phyloP scores from a whole-genome alignment of 37 sponge, comb jelly and placozoan genomes.

The Theonella swinhoei region DNA sequence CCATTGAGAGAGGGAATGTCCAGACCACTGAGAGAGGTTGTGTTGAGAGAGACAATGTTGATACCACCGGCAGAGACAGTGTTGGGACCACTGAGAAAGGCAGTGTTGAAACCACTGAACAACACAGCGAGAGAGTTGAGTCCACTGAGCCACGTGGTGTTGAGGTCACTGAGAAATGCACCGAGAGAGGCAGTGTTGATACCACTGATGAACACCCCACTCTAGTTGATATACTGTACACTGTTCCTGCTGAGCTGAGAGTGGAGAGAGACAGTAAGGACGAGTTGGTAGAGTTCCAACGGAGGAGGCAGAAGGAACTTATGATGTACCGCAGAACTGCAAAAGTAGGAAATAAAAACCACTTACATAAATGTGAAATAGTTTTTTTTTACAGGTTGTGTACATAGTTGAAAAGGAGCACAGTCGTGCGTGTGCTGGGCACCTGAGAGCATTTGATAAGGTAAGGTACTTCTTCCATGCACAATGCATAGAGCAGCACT shows the following conservation, averaged over 20 bases:
- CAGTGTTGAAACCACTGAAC: too few species aligned
- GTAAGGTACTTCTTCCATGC: conserved; percentile 42
- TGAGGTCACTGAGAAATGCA: too few species aligned
- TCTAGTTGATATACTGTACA: background rate
- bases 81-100: too few species aligned
- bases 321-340: conserved; percentile 26
- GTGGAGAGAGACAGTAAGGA: background rate
- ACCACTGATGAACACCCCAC: too few species aligned
- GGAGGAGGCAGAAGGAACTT: background rate
- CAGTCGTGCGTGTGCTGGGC: conserved; percentile 68
- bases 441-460: conserved; percentile 70
- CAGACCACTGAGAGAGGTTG: background rate
- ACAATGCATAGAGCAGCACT: too few species aligned
- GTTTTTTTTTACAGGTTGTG: conserved; percentile 68
- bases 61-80: too few species aligned
- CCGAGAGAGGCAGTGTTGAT: too few species aligned
- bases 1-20: too few species aligned
- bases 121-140: too few species aligned
- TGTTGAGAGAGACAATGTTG: too few species aligned
- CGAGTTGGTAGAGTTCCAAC: background rate
- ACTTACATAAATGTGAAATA: background rate
- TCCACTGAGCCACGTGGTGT: too few species aligned
- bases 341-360: background rate
- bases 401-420: conserved; percentile 74
- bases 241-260: background rate